A percentile compares a stretch with the other conserved stretches of the same genome.
Evolutionary conservation across 2,888 invertebrate species (phyloP).

Genomic region (Machimus atricapillus): DNA sequence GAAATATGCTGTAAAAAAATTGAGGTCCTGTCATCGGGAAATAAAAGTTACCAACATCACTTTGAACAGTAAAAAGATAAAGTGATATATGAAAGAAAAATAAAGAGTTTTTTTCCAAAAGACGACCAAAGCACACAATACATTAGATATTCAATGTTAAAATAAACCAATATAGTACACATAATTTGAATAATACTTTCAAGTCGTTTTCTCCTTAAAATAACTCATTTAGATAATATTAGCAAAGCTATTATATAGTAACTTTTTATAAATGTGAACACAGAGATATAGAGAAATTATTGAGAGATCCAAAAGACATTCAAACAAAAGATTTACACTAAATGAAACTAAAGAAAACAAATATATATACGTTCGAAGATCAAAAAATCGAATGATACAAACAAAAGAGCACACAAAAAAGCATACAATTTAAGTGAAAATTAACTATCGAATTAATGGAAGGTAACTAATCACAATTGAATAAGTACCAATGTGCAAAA

Average conservation of each 20-base stretch:
- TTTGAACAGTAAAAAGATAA: neutral
- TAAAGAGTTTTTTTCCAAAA: neutral
- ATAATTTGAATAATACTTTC: slow-evolving; percentile 18
- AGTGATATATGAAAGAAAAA: neutral
- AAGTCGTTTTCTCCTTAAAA: neutral
- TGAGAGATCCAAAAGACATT: slow-evolving; percentile 62
- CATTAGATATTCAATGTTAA: slow-evolving; percentile 21
- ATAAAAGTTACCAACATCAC: neutral
- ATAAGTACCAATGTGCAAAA: slow-evolving; percentile 11
- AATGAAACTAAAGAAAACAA: neutral
- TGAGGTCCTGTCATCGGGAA: neutral
- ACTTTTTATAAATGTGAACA: slow-evolving; percentile 5
- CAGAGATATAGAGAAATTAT: slow-evolving; percentile 22
- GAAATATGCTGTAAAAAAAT: neutral
- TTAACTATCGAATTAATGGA: neutral
- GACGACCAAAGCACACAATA: slow-evolving; percentile 45
- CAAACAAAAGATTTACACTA: slow-evolving; percentile 48
- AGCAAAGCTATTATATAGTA: neutral
- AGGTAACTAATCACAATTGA: slow-evolving; percentile 1
- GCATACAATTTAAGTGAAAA: neutral
- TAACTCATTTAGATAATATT: slow-evolving; percentile 13
- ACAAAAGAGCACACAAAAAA: neutral
- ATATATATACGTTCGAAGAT: neutral
- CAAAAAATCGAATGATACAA: slow-evolving; percentile 10
- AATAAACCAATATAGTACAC: slow-evolving; percentile 26